Percentiles rank a stretch among this genome's conserved stretches.
Conservation (phyloP, 2,113 vertebrate genomes). For the Labeo catla region DNA sequence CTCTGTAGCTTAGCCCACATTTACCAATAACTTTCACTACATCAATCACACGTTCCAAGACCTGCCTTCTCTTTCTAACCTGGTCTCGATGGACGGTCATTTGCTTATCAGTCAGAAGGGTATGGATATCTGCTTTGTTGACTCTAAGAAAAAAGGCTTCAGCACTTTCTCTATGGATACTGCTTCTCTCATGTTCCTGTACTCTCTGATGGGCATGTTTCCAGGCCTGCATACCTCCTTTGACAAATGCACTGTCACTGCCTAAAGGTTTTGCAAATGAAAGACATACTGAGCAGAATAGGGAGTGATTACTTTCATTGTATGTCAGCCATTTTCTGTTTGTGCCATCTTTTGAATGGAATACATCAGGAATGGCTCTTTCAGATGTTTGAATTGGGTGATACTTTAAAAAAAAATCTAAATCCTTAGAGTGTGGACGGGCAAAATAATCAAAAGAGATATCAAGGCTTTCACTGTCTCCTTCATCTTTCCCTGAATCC, state of each 20-base stretch:
- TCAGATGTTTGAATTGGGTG: constrained; percentile 35
- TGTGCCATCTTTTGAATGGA: too few species aligned
- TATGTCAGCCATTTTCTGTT: too few species aligned
- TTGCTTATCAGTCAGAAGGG: too few species aligned
- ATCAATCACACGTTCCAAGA: constrained; percentile 44
- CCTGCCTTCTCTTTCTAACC: constrained; percentile 38
- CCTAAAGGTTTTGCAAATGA: background rate
- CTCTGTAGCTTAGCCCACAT: constrained; percentile 39
- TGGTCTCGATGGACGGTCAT: constrained; percentile 16
- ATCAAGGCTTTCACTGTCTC: background rate
- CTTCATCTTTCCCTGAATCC: too few species aligned
- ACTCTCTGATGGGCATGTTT: background rate
- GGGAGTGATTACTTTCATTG: too few species aligned
- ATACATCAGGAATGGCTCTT: background rate
- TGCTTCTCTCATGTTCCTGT: background rate
- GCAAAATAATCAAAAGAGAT: constrained; percentile 45
- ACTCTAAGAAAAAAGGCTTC: background rate
- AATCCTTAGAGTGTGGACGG: constrained; percentile 26
- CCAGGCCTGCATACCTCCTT: background rate
- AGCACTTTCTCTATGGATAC: background rate
- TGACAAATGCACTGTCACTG: background rate
- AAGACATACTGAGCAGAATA: background rate
- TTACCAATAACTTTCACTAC: constrained; percentile 49
- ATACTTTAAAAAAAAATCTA: constrained; percentile 19
- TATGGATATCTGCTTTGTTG: background rate